phyloP scores from a whole-genome alignment of 2,113 vertebrate species.

The Chitala chitala region DNA sequence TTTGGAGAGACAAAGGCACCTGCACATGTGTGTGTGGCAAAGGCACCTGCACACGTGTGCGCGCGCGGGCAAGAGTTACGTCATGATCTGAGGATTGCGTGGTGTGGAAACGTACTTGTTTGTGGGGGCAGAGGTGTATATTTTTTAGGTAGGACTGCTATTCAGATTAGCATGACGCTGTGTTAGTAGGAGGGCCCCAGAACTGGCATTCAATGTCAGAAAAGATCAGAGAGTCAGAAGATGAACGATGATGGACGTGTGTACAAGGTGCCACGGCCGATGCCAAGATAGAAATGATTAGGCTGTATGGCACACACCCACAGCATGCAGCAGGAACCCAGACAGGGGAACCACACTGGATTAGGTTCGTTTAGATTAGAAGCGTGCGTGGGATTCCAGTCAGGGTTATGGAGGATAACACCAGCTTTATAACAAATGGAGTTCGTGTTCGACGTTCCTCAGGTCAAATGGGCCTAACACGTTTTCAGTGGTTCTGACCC shows the following conservation, averaged over 20 bases:
- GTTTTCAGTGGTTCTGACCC: not conserved
- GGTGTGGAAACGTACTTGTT: too few species aligned
- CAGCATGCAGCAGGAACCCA: not conserved
- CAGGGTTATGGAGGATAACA: not conserved
- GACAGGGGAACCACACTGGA: too few species aligned
- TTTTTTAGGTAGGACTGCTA: too few species aligned
- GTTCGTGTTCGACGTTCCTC: not conserved
- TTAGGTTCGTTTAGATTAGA: too few species aligned
- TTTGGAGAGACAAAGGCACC: not conserved
- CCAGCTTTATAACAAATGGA: not conserved
- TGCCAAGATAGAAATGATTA: not conserved
- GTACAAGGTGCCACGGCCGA: not conserved
- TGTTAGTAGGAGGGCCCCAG: constrained; percentile 7
- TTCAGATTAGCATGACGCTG: too few species aligned
- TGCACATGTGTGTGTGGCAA: not conserved
- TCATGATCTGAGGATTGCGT: too few species aligned
- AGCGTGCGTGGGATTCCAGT: not conserved
- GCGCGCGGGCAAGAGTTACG: too few species aligned
- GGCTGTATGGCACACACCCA: constrained; percentile 9
- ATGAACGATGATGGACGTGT: too few species aligned
- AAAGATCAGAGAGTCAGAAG: constrained; percentile 13
- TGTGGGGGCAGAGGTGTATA: too few species aligned
- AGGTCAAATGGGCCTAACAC: not conserved
- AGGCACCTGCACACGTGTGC: not conserved
- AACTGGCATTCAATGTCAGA: constrained; percentile 21